phyloP scores from a whole-genome alignment of 2,888 invertebrate species.

The Melieria omissa region DNA sequence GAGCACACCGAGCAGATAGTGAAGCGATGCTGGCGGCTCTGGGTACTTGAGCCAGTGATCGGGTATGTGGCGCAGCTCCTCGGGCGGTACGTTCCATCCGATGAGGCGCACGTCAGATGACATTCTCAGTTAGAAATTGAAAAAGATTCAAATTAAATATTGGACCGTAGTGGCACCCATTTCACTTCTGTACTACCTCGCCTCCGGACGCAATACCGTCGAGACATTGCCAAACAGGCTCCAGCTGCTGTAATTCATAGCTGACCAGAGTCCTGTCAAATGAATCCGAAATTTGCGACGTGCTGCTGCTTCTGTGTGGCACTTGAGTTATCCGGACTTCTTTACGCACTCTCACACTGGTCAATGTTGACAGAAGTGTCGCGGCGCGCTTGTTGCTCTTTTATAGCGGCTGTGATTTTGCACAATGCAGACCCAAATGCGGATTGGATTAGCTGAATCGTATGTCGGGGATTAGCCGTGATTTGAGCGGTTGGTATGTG shows the following conservation, averaged over 20 bases:
- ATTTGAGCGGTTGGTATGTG: constrained; percentile 26
- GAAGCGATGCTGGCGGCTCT: constrained; percentile 84
- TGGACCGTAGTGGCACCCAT: too few relatives aligned
- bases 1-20: constrained; percentile 81
- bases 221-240: constrained; percentile 52
- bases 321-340: neutral
- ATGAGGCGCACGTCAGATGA: constrained; percentile 69
- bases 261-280: neutral
- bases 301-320: neutral
- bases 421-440: neutral
- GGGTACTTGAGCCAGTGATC: constrained; percentile 84
- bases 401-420: constrained; percentile 29
- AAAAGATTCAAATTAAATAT: too few relatives aligned
- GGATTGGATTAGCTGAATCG: constrained; percentile 19
- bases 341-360: constrained; percentile 21
- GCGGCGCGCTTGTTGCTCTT: constrained; percentile 9
- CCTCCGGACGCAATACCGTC: constrained; percentile 55
- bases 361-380: constrained; percentile 30
- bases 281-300: constrained; percentile 7
- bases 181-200: constrained; percentile 44
- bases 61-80: constrained; percentile 80
- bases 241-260: neutral
- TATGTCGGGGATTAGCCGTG: constrained; percentile 26
- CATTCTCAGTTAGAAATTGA: constrained; percentile 31
- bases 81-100: constrained; percentile 82